Base-by-base conservation (phyloP, 2,797 vertebrate species). In the Fratercula arctica region DNA sequence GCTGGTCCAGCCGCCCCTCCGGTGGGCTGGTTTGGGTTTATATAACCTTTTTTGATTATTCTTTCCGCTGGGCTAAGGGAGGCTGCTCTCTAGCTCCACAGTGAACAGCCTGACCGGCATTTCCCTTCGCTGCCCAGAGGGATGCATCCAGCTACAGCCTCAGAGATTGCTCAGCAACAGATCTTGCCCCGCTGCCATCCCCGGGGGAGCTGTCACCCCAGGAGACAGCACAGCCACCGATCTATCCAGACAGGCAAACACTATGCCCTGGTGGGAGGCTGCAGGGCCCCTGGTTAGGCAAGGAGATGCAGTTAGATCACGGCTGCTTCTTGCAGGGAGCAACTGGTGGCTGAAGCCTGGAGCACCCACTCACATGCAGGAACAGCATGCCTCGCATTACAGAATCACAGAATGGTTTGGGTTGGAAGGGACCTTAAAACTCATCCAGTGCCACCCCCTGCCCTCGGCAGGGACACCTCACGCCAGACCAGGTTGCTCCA, bases 1-100 rank as follows among this genome's bases (percentile, higher is more conserved):
- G 53, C 37, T 1, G 1, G 11, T 2, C 23, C 1, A 0, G 7
- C 11, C 6, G 0, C 39, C 33, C 69, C 74, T 56, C 68, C 0
- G 3, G 68, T 21, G 6, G 37, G 13, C n/a, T 78, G 25, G 3
- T 1, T 11, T 23, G 19, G 50, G 16, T 33, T 76, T 80, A 11
- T 31, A 20, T 17, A 86, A 85, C 25, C 6, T 14, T 48, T 83
- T 57, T 15, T 0, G 0, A 67, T 35, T 20, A 23, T 50, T 73
- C 61, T 37, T 56, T 60, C 63, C 69, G 51, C 57, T 1, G 0
- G 31, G 73, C 60, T 31, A 15, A 45, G 33, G 2, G 3, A 78
- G 48, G n/a, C 2, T 77, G 51, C 61, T 77, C 26, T 84, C 25
- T 26, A 63, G 35, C 43, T 45, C 46, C 6, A 0, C 2, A 1